Conservation (phyloP, 2,113 vertebrate genomes). For the Sphyrna mokarran region DNA sequence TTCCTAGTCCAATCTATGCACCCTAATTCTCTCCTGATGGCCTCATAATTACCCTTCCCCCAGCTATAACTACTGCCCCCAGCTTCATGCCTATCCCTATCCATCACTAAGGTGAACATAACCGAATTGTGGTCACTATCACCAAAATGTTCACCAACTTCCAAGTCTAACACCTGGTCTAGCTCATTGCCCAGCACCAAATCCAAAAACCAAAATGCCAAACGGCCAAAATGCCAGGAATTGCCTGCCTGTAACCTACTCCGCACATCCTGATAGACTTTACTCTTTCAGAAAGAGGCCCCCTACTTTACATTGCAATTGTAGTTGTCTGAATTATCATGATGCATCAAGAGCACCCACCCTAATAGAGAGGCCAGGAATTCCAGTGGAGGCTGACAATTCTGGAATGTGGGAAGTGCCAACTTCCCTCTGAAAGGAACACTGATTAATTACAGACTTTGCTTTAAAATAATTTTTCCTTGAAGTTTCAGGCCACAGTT, state of each 20-base stretch:
- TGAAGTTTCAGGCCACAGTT: not conserved
- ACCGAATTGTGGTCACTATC: no score
- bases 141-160: no score
- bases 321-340: not conserved
- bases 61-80: no score
- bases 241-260: not conserved
- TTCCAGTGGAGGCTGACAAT: not conserved
- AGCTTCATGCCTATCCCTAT: no score
- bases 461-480: not conserved
- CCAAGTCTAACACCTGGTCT: no score
- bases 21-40: no score
- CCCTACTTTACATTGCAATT: not conserved
- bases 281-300: not conserved
- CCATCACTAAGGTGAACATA: no score
- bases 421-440: not conserved
- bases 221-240: not conserved
- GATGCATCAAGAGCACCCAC: not conserved
- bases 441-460: not conserved
- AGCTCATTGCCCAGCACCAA: no score
- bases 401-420: not conserved
- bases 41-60: no score
- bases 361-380: not conserved
- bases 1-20: no score
- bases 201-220: no score
- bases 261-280: no score